Base-by-base conservation (phyloP, 2,888 invertebrate genomes). In the Drosophila parthenogenetica region DNA sequence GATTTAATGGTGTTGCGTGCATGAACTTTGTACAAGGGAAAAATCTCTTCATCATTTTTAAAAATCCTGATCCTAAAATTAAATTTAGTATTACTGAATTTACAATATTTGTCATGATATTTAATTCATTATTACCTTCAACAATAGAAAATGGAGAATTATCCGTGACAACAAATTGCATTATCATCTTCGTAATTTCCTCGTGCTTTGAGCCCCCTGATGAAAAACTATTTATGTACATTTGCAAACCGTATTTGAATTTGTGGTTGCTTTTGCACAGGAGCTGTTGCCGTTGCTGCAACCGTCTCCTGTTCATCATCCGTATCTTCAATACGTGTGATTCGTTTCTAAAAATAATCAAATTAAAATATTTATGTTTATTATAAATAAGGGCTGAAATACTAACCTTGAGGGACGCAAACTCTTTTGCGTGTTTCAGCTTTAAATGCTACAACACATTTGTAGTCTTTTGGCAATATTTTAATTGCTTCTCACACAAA, bases 51-150 rank as follows among this genome's bases (percentile, higher is more conserved):
- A 49, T 49, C 32, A 49, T 32, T 49, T 49, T 49, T 11, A 49
- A 16, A 49, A 32, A 49, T 49, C 48, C 35, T 5, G 14, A 32
- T 49, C 17, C 35, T 29, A 48, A 48, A 48, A 29, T 13, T n/a
- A 29, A n/a, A 48, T 29, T 48, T 11, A 35, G 32, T 35, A 8
- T 49, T 49, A 49, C 16, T 14, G 16, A 49, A 32, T 17, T 16
- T 49, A 5, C 10, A 22, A 32, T 11, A 32, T 32, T n/a, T 7
- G 16, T 49, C 7, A n/a, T n/a, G n/a, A n/a, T n/a, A n/a, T n/a
- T n/a, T n/a, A 49, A 19, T 19, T 19, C 19, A 19, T 19, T 25
- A 25, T 25, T 25, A 19, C 19, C 19, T 19, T 19, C 19, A 19
- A 19, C 19, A 19, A 8, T 45, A 2, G 37, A 35, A 11, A 50